These are phyloP conservation scores for Meles meles DNA, from an alignment of 2,113 vertebrate genomes.

Conservation along the genomic window DNA sequence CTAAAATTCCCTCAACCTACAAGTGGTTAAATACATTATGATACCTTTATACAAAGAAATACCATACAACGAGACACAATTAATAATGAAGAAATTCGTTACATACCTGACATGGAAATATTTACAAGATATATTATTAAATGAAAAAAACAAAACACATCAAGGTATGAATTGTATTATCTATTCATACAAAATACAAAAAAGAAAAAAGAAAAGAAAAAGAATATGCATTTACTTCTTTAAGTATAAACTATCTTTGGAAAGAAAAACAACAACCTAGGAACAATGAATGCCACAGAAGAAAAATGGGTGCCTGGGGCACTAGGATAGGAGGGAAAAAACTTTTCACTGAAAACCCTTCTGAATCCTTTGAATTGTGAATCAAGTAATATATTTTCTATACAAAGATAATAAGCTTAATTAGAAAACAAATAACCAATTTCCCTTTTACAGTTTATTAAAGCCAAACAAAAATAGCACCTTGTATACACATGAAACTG, in stretches of 20 bases:
- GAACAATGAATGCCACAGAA: not conserved
- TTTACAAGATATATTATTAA: not conserved
- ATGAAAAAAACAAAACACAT: not conserved
- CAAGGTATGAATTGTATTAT: not conserved
- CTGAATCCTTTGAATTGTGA: not conserved
- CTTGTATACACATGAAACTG: not conserved
- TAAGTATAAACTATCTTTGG: not conserved
- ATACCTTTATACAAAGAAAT: not conserved
- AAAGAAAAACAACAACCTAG: not conserved
- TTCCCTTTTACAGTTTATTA: constrained; percentile 16
- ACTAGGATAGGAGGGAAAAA: not conserved
- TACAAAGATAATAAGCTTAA: not conserved
- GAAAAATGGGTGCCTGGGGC: not conserved
- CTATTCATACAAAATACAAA: not conserved
- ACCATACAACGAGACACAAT: not conserved
- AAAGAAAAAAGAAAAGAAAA: not conserved
- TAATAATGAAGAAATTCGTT: not conserved
- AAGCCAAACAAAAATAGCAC: not conserved
- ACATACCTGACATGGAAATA: not conserved
- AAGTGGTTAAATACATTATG: not conserved
- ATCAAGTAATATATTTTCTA: not conserved
- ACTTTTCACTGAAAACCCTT: not conserved
- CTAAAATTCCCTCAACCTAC: not conserved
- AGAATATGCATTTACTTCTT: not conserved
- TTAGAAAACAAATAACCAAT: not conserved